Conservation (phyloP, 1,140 invertebrate genomes). For the Chymomyza costata region DNA sequence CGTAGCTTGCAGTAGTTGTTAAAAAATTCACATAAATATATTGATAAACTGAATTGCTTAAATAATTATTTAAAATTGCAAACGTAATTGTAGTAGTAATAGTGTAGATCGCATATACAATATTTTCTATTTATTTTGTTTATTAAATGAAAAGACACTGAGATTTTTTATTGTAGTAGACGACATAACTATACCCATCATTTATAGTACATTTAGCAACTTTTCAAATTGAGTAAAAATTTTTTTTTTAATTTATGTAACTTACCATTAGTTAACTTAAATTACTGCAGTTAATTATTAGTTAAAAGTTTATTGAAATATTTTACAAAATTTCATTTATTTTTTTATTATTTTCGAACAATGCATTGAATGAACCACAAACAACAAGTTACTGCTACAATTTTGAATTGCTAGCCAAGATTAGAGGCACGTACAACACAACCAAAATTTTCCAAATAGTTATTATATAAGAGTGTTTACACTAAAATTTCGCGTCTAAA, state of each 20-base stretch:
- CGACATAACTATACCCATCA: constrained; percentile 61
- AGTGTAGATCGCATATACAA: constrained; percentile 27
- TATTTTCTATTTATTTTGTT: constrained; percentile 17
- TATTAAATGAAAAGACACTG: constrained; percentile 1
- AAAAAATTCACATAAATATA: constrained; percentile 22
- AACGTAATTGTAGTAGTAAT: constrained; percentile 57
- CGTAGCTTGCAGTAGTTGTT: constrained; percentile 63
- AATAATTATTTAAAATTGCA: constrained; percentile 72
- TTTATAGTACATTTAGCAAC: constrained; percentile 42
- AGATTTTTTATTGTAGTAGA: no score
- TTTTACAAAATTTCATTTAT: constrained; percentile 11
- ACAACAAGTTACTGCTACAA: constrained; percentile 46
- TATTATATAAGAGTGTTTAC: neutral
- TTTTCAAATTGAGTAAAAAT: constrained; percentile 58
- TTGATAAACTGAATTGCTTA: constrained; percentile 66
- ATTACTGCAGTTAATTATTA: constrained; percentile 54
- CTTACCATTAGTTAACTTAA: constrained; percentile 65
- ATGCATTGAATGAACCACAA: constrained; percentile 54
- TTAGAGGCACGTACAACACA: constrained; percentile 39
- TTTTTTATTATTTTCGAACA: constrained; percentile 27
- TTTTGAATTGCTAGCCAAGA: constrained; percentile 14
- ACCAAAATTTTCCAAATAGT: constrained; percentile 10
- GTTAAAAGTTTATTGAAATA: constrained; percentile 19
- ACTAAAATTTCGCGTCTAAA: constrained; percentile 6
- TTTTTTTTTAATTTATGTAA: no score